phyloP scores from a whole-genome alignment of 2,888 invertebrate genomes.

The Zygogramma bicolorata region DNA sequence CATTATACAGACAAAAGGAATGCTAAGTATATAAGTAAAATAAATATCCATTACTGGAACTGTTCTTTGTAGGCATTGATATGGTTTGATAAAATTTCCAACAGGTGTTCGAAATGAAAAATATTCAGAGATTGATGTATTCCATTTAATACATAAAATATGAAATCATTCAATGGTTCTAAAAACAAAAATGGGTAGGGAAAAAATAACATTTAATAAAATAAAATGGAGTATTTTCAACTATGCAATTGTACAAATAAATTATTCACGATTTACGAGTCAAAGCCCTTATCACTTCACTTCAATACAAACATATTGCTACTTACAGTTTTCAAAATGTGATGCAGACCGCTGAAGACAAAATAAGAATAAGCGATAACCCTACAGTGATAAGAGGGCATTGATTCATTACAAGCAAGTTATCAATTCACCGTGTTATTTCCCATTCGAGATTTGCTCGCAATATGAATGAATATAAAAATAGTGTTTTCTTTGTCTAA shows the following conservation, averaged over 20 bases:
- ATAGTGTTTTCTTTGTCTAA: slow-evolving; percentile 35
- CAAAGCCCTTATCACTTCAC: slow-evolving; percentile 2
- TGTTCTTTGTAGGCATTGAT: slow-evolving; percentile 47
- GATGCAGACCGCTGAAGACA: slow-evolving; percentile 2
- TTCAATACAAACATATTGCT: neutral
- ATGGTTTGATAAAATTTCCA: slow-evolving; percentile 47
- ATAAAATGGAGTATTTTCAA: slow-evolving; percentile 45
- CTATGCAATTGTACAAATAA: slow-evolving; percentile 21
- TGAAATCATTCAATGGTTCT: slow-evolving; percentile 23
- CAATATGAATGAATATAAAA: slow-evolving; percentile 31
- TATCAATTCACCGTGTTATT: slow-evolving; percentile 27
- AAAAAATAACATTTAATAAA: slow-evolving; percentile 43
- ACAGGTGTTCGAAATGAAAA: slow-evolving; percentile 44
- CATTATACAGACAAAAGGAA: slow-evolving; percentile 48
- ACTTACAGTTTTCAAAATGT: slow-evolving; percentile 13
- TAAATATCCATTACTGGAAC: slow-evolving; percentile 40
- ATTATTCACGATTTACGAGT: slow-evolving; percentile 1
- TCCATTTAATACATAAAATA: slow-evolving; percentile 49
- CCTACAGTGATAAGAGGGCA: neutral
- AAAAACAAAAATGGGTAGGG: slow-evolving; percentile 34
- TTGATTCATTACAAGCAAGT: neutral
- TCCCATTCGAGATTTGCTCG: slow-evolving; percentile 21
- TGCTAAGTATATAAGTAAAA: slow-evolving; percentile 44
- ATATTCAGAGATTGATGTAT: slow-evolving; percentile 38
- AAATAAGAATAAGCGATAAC: slow-evolving; percentile 4